Evolutionary conservation across 1,140 invertebrate genomes (phyloP), one percentile per base, ranked within the genome.

Genomic region (Eciton burchellii): DNA sequence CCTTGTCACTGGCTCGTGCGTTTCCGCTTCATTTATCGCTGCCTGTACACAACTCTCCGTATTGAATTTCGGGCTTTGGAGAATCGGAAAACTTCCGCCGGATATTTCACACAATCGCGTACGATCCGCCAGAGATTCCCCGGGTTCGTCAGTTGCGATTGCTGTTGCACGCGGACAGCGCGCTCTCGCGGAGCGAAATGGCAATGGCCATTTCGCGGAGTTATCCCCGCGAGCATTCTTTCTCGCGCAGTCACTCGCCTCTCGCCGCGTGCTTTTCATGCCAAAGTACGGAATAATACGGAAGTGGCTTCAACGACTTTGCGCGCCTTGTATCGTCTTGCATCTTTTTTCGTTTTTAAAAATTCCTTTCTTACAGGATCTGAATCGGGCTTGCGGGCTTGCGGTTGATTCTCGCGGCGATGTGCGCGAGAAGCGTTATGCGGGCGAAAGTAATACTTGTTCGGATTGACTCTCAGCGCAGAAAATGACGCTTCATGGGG

Each of bases 381-480:
- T n/a, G 4, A 66, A 54, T 68, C 68, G 24, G 47, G 56, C 35
- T 41, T 43, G 35, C 24, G n/a, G n/a, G n/a, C n/a, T n/a, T n/a
- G n/a, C n/a, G n/a, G 19, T 54, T 77, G n/a, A n/a, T 68, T n/a
- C 11, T 29, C 12, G 49, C 21, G 6, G 8, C 41, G 12, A 21
- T 45, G 52, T 16, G 45, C 49, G 74, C 54, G 49, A 43, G 62
- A 56, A n/a, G n/a, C n/a, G n/a, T n/a, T n/a, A 21, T 54, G 19
- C n/a, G 29, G 29, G 45, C n/a, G 29, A 56, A n/a, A 2, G 54
- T 77, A 70, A 49, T 47, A 24, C 35, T 60, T 45, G 19, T 21
- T 11, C 83, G 88, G 85, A 74, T 87, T 88, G 45, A 65, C 74
- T 88, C 74, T 88, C 85, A 85, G 72, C 45, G 49, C 2, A 52